Evolutionary conservation across 2,888 invertebrate species (phyloP).

Genomic region (Caenorhabditis sp.): DNA sequence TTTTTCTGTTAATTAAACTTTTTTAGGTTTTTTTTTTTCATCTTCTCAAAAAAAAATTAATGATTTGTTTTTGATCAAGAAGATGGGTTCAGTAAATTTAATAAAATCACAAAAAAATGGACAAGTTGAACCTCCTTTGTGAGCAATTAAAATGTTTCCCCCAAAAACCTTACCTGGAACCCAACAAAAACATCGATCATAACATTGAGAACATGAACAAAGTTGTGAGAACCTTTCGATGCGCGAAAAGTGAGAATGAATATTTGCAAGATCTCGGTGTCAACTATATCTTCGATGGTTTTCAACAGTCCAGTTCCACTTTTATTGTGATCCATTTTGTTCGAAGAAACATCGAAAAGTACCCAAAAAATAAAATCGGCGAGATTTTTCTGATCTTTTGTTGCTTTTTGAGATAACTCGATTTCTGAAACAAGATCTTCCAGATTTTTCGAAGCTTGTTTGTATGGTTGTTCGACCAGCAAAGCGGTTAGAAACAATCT

Average conservation of each 20-base stretch:
- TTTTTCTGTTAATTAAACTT: no score
- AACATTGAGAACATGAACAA: background rate
- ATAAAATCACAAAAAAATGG: no score
- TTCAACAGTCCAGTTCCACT: slow-evolving; percentile 2
- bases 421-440: slow-evolving; percentile 1
- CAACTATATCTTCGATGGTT: background rate
- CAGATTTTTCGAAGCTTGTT: slow-evolving; percentile 5
- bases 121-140: no score
- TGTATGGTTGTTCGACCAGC: slow-evolving; percentile 12
- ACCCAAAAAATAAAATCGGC: slow-evolving; percentile 12
- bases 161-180: background rate
- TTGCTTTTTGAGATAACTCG: background rate
- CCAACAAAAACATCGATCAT: background rate
- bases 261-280: background rate
- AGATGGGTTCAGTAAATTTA: no score
- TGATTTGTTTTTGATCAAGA: no score
- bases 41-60: no score
- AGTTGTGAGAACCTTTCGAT: background rate
- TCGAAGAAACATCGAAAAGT: background rate
- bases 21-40: no score
- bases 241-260: background rate
- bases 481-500: slow-evolving; percentile 16
- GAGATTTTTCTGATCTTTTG: background rate
- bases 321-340: slow-evolving; percentile 7
- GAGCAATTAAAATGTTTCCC: no score